Base-by-base conservation (phyloP, 2,888 invertebrate genomes). In the Piscicola geometra region DNA sequence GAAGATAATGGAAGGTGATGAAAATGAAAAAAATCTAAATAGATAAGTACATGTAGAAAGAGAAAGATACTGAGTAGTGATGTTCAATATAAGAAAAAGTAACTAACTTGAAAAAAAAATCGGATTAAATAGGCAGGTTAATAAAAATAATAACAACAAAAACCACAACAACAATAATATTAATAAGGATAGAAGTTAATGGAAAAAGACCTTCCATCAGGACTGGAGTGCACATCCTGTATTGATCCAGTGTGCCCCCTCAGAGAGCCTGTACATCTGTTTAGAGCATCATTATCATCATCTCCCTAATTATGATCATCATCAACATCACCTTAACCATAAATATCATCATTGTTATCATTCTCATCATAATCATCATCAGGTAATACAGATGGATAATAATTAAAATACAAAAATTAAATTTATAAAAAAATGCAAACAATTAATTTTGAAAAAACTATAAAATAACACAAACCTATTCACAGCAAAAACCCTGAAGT, bases 191-290 rank as follows among this genome's bases (percentile, higher is more conserved):
- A n/a, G n/a, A n/a, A n/a, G n/a, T n/a, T n/a, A n/a, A n/a, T n/a
- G n/a, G n/a, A n/a, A n/a, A n/a, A 12, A 35, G 30, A 87, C 87
- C 86, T 83, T n/a, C 98, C 96, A 85, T 94, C 91, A 0, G 98
- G 97, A 85, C 96, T 96, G 84, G 99, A 99, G 82, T 91, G 90
- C 0, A 93, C 91, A 0, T 93, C 92, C 81, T 99, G 92, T 0
- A 99, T 94, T 32, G 98, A 95, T 87, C 98, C 97, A 25, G 94
- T 93, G 88, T 97, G 96, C 0, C 99, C 99, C 75, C 93, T 92
- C 86, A 98, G 90, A 12, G 94, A 93, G 86, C 94, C 93, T 79
- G 84, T 94, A 84, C 98, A 98, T 84, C 98, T 88, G 25, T n/a
- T n/a, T n/a, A n/a, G n/a, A n/a, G n/a, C n/a, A n/a, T n/a, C n/a